These are phyloP conservation scores for Champsocephalus esox DNA, from an alignment of 2,797 vertebrate species.

Conservation along the genomic window DNA sequence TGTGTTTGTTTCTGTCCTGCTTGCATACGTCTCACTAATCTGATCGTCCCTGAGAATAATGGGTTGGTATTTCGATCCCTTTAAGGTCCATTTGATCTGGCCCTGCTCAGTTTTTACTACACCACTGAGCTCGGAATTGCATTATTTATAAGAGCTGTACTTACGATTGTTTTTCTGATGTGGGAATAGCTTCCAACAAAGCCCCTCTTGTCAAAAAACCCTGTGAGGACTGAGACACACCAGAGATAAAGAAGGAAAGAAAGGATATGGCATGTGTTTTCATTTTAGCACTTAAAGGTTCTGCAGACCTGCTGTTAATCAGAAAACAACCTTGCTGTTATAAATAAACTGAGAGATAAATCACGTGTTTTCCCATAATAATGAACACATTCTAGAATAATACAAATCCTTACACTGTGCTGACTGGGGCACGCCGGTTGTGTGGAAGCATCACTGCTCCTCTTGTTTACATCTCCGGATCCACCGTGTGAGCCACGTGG, in stretches of 20 bases:
- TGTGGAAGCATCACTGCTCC: conserved; percentile 44
- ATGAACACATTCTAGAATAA: not conserved
- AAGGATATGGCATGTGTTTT: not conserved
- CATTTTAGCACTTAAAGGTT: not conserved
- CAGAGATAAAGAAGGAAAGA: conserved; percentile 6
- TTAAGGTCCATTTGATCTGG: conserved; percentile 67
- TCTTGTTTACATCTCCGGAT: conserved; percentile 60
- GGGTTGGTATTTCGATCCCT: conserved; percentile 61
- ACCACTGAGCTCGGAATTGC: conserved; percentile 51
- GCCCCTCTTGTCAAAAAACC: conserved; percentile 41
- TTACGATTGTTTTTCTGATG: conserved; percentile 75
- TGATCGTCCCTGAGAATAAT: conserved; percentile 51
- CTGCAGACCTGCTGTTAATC: not conserved
- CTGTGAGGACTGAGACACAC: conserved; percentile 51
- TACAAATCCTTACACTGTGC: conserved; percentile 59
- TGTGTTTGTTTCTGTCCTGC: conserved; percentile 41
- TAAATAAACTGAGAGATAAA: not conserved
- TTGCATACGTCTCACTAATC: conserved; percentile 47
- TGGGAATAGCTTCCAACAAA: conserved; percentile 52
- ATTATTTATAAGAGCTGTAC: conserved; percentile 76
- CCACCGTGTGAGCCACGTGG: conserved; percentile 47
- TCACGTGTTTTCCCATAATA: not conserved
- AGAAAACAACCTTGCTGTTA: not conserved
- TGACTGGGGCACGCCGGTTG: conserved; percentile 26
- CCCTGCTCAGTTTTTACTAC: conserved; percentile 56